Conservation (phyloP, 2,113 vertebrate genomes). For the Meriones unguiculatus region DNA sequence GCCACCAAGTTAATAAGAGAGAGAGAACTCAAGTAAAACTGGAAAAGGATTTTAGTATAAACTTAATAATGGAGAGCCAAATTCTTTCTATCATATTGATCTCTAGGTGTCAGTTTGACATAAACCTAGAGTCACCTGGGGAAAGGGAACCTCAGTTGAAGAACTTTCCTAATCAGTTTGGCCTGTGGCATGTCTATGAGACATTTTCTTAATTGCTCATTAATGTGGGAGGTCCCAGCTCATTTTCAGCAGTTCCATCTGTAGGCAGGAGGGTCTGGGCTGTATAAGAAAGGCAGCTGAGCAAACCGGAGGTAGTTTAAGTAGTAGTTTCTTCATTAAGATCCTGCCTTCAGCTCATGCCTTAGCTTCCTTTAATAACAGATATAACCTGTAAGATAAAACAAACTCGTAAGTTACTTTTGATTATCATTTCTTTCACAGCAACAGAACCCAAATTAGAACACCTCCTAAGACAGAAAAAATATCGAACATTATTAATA, state of each 20-base stretch:
- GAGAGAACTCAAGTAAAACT: conserved; percentile 38
- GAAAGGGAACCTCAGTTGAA: neutral
- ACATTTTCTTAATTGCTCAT: neutral
- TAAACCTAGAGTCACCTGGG: neutral
- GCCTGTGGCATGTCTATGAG: neutral
- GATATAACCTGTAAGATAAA: neutral
- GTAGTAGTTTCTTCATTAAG: neutral
- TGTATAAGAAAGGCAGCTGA: neutral
- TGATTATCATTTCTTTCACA: neutral
- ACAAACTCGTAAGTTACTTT: neutral
- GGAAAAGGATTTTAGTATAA: neutral
- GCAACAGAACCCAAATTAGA: neutral
- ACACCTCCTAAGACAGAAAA: neutral
- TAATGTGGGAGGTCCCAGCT: too few relatives aligned
- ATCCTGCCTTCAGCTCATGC: neutral
- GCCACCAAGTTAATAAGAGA: neutral
- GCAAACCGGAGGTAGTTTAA: neutral
- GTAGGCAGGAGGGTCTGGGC: too few relatives aligned
- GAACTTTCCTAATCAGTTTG: neutral
- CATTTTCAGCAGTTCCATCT: neutral
- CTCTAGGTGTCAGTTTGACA: neutral
- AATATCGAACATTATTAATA: neutral
- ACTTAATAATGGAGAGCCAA: neutral
- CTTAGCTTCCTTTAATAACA: neutral
- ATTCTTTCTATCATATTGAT: neutral